These are phyloP conservation scores for Tanypteryx hageni DNA, from an alignment of 2,888 invertebrate genomes.

Conservation along the genomic window DNA sequence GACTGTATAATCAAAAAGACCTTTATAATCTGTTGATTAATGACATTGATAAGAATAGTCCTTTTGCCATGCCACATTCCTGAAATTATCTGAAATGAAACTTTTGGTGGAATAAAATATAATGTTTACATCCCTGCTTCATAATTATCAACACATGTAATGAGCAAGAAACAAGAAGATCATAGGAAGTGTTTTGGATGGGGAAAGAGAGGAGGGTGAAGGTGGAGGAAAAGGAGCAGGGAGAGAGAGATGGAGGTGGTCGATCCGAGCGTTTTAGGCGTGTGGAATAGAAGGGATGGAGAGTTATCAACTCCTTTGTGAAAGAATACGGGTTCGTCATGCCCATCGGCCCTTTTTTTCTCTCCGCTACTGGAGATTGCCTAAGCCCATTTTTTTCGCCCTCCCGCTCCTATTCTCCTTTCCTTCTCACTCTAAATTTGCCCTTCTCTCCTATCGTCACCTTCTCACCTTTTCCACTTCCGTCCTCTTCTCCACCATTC, in stretches of 20 bases:
- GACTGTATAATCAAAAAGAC: no score
- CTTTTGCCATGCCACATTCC: no score
- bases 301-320: not conserved
- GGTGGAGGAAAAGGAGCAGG: not conserved
- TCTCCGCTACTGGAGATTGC: not conserved
- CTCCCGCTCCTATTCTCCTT: not conserved
- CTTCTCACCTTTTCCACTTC: not conserved
- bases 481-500: not conserved
- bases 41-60: no score
- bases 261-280: not conserved
- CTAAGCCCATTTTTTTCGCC: not conserved
- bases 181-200: not conserved
- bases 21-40: no score
- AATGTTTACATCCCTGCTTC: no score
- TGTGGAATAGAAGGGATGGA: not conserved
- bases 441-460: not conserved
- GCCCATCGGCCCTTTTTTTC: not conserved
- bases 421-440: not conserved
- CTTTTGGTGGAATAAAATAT: no score
- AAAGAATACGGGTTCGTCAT: constrained; percentile 19
- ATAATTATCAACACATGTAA: no score
- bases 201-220: not conserved
- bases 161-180: not conserved
- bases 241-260: not conserved
- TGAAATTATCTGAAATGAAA: no score